Evolutionary conservation across 2,797 vertebrate species (phyloP).

Genomic region (Enoplosus armatus): DNA sequence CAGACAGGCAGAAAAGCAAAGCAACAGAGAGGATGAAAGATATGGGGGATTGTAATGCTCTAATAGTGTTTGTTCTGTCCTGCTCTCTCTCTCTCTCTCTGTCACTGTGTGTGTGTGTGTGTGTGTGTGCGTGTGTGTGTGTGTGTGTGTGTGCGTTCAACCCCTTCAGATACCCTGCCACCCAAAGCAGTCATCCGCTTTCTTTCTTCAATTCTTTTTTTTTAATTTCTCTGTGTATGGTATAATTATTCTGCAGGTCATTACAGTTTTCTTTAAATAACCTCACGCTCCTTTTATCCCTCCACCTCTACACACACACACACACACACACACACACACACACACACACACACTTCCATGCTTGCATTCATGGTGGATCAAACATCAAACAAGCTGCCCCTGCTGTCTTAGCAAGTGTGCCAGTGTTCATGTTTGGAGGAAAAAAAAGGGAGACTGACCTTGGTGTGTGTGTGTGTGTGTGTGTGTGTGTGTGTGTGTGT

Average conservation of each 20-base stretch:
- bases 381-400: conserved; percentile 61
- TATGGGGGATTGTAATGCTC: conserved; percentile 52
- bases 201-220: background rate
- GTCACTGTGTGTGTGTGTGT: background rate
- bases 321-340: background rate
- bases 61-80: conserved; percentile 57
- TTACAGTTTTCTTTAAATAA: conserved; percentile 15
- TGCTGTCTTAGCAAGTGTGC: conserved; percentile 42
- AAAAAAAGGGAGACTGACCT: conserved; percentile 39
- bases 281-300: background rate
- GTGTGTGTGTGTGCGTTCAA: background rate
- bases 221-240: background rate
- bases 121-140: background rate
- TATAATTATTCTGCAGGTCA: conserved; percentile 16
- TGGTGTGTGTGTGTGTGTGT: too few relatives aligned
- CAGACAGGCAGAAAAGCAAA: conserved; percentile 55
- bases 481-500: too few relatives aligned
- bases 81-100: background rate
- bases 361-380: conserved; percentile 49
- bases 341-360: background rate
- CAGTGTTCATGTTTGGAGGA: conserved; percentile 56
- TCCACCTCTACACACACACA: background rate
- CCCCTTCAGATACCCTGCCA: conserved; percentile 10
- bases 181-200: background rate
- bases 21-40: conserved; percentile 56